Conservation (phyloP, 2,888 invertebrate species). For the Ischnura elegans region DNA sequence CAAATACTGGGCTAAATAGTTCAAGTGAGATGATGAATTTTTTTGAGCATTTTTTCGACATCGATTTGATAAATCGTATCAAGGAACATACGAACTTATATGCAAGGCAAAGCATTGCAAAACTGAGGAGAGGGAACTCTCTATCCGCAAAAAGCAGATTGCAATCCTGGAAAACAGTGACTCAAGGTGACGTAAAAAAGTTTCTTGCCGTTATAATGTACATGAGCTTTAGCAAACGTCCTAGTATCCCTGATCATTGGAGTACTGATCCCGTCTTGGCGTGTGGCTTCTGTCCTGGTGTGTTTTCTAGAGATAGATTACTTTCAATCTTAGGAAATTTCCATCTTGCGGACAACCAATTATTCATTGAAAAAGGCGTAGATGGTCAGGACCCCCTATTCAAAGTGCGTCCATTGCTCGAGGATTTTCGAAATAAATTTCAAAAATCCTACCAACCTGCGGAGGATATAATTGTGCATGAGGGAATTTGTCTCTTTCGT, state of each 20-base stretch:
- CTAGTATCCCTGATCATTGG: background rate
- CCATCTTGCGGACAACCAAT: background rate
- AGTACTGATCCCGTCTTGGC: background rate
- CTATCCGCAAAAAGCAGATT: background rate
- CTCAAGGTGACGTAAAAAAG: too few relatives aligned
- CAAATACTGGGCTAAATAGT: background rate
- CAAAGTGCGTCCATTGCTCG: background rate
- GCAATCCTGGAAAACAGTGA: background rate
- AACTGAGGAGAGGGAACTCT: background rate
- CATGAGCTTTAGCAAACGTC: too few relatives aligned
- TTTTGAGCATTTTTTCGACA: background rate
- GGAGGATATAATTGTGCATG: too few relatives aligned
- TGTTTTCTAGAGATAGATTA: background rate
- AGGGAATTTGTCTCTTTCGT: too few relatives aligned
- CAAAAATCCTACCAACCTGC: too few relatives aligned
- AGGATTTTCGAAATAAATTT: background rate
- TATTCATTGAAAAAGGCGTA: background rate
- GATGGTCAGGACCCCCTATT: background rate
- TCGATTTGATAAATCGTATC: background rate
- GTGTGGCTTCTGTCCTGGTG: background rate
- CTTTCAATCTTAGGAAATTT: conserved; percentile 22
- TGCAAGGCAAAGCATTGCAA: conserved; percentile 10
- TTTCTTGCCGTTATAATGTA: too few relatives aligned
- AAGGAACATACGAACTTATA: too few relatives aligned
- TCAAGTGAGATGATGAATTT: conserved; percentile 38